phyloP scores from a whole-genome alignment of 2,113 vertebrate species.

The Saccopteryx leptura region DNA sequence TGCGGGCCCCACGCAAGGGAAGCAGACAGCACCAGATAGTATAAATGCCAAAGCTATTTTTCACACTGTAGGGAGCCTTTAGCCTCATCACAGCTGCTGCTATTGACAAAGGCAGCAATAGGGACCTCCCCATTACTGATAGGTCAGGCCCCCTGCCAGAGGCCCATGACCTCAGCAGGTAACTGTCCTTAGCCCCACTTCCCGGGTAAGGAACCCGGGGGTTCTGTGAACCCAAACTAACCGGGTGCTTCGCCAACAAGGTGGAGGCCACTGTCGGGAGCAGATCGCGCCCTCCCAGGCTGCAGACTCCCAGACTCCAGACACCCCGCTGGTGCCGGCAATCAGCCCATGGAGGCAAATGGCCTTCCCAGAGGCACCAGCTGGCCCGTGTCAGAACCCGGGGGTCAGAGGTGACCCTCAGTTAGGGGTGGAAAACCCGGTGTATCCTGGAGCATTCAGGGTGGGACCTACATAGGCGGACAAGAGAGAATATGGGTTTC shows the following conservation, averaged over 20 bases:
- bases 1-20: neutral
- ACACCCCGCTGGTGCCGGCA: neutral
- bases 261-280: neutral
- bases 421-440: neutral
- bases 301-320: neutral
- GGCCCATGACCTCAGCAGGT: neutral
- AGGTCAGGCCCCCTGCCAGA: neutral
- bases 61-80: neutral
- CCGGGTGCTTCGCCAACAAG: neutral
- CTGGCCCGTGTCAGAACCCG: neutral
- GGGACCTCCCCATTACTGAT: neutral
- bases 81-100: neutral
- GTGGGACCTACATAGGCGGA: neutral
- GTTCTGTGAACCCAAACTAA: neutral
- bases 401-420: neutral
- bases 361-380: conserved; percentile 16
- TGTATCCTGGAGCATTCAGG: neutral
- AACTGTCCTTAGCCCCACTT: neutral
- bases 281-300: neutral
- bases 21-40: neutral
- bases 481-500: neutral
- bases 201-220: neutral
- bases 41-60: conserved; percentile 56
- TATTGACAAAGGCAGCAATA: neutral
- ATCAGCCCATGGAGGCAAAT: neutral